phyloP scores from a whole-genome alignment of 1,140 invertebrate genomes.

The Apis dorsata region DNA sequence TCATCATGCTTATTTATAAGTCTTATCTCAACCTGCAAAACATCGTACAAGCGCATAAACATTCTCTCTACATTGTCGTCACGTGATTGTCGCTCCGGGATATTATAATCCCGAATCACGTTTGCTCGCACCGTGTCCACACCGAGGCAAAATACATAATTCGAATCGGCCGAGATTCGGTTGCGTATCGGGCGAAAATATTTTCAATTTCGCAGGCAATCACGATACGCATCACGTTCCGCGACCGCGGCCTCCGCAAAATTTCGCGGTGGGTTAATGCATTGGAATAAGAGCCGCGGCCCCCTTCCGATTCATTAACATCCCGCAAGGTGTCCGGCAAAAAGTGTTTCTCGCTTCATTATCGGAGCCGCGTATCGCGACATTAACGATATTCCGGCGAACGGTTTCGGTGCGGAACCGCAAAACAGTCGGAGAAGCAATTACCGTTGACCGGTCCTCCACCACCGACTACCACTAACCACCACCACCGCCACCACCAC shows the following conservation, averaged over 20 bases:
- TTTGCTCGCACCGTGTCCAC: too few relatives aligned
- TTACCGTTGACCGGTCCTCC: slow-evolving; percentile 58
- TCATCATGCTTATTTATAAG: too few relatives aligned
- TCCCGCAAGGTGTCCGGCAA: slow-evolving; percentile 59
- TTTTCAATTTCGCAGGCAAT: slow-evolving; percentile 42
- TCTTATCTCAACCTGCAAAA: too few relatives aligned
- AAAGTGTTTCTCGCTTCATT: slow-evolving; percentile 65
- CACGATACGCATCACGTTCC: slow-evolving; percentile 30
- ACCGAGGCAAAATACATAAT: too few relatives aligned
- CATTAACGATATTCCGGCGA: slow-evolving; percentile 57
- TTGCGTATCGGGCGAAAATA: background rate
- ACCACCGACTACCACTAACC: background rate
- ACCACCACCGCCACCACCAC: background rate
- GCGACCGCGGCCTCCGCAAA: slow-evolving; percentile 6
- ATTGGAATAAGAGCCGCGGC: slow-evolving; percentile 47
- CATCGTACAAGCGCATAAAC: too few relatives aligned
- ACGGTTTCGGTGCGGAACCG: slow-evolving; percentile 53
- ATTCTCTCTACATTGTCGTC: too few relatives aligned
- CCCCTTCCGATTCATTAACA: slow-evolving; percentile 57
- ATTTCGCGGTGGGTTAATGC: slow-evolving; percentile 33
- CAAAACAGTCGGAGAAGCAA: slow-evolving; percentile 66
- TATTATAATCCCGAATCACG: too few relatives aligned
- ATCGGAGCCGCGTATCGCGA: slow-evolving; percentile 57
- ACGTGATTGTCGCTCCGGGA: too few relatives aligned
- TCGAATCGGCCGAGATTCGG: too few relatives aligned